Evolutionary conservation across 2,888 invertebrate species (phyloP).

Genomic region (Lissocephala sabroskyi): DNA sequence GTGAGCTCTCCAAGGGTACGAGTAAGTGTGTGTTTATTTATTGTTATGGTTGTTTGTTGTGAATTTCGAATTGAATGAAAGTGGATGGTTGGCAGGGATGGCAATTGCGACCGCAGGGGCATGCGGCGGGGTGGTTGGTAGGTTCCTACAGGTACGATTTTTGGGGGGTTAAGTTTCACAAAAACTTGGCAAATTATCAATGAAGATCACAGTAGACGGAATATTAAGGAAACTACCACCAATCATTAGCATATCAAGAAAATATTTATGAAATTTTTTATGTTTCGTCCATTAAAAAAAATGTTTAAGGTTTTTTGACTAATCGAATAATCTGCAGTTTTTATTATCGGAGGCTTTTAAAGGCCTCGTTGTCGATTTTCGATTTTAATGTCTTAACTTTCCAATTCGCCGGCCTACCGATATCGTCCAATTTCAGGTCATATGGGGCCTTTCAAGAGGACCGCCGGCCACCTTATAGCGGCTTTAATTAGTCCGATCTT

Average conservation of each 20-base stretch:
- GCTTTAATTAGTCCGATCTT: conserved; percentile 50
- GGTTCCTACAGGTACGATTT: conserved; percentile 16
- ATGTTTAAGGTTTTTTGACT: no score
- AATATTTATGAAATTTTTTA: no score
- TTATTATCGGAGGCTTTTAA: neutral
- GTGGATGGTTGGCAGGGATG: conserved; percentile 41
- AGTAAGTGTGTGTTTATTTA: conserved; percentile 18
- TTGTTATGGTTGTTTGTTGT: conserved; percentile 15
- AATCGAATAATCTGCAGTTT: neutral
- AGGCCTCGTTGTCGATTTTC: neutral
- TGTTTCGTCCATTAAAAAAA: no score
- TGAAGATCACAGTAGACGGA: neutral
- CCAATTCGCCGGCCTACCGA: neutral
- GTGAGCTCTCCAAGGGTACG: neutral
- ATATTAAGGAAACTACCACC: no score
- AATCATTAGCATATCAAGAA: no score
- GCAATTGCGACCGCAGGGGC: no score
- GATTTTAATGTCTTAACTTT: neutral
- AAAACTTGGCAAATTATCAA: conserved; percentile 1
- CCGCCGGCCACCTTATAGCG: conserved; percentile 52
- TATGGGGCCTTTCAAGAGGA: no score
- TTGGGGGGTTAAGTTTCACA: conserved; percentile 43
- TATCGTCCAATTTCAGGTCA: no score
- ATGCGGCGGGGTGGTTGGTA: neutral
- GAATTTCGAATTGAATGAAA: conserved; percentile 17